Conservation (phyloP, 2,113 vertebrate species). For the Scolopax mira region DNA sequence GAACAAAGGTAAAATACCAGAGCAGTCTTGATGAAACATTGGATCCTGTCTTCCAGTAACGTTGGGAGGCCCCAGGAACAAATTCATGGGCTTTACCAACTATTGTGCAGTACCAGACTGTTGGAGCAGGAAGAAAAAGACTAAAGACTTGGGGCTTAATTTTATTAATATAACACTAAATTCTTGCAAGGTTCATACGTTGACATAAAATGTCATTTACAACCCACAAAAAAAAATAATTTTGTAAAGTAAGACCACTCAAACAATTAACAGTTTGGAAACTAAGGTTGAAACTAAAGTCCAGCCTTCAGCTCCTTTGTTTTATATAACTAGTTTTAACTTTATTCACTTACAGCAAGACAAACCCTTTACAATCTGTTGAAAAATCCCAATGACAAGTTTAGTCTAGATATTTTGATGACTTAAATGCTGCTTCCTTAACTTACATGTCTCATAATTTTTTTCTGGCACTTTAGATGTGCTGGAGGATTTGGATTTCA, state of each 20-base stretch:
- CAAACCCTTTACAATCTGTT: background rate
- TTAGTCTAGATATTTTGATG: background rate
- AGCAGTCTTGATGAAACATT: background rate
- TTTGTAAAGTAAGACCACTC: background rate
- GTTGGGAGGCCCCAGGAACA: rapidly evolving
- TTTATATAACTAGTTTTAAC: background rate
- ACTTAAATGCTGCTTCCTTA: background rate
- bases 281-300: background rate
- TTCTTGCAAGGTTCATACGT: rapidly evolving
- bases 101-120: background rate
- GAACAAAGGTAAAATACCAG: background rate
- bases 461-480: background rate
- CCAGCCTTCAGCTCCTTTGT: background rate
- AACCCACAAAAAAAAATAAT: background rate
- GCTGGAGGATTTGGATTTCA: background rate
- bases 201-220: background rate
- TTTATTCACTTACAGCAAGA: background rate
- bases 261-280: background rate
- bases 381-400: background rate
- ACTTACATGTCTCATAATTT: background rate
- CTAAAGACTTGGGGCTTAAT: rapidly evolving
- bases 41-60: background rate
- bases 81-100: background rate
- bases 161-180: background rate
- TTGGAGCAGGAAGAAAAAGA: background rate